Evolutionary conservation across 1,140 invertebrate species (phyloP).

Genomic region (Carcinoscorpius rotundicauda): DNA sequence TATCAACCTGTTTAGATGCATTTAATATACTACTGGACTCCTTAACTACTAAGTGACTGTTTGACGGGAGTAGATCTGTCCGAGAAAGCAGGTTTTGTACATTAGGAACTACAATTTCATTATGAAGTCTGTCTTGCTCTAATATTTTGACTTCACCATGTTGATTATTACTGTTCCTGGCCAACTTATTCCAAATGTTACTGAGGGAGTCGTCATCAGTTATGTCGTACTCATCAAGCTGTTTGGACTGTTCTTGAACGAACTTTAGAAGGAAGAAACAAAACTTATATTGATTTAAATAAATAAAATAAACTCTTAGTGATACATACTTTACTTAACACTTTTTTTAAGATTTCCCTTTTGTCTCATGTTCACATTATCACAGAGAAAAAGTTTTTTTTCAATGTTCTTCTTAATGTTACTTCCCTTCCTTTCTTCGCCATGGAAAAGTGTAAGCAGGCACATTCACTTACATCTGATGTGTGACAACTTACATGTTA

Average conservation of each 20-base stretch:
- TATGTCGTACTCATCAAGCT: constrained; percentile 15
- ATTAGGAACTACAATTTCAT: constrained; percentile 12
- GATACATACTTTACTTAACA: no score
- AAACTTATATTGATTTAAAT: no score
- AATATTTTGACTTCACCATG: constrained; percentile 12
- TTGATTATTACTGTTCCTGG: constrained; percentile 16
- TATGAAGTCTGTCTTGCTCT: constrained; percentile 9
- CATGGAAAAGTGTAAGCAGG: no score
- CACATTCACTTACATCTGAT: no score
- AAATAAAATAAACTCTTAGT: no score
- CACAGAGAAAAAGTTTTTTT: neutral
- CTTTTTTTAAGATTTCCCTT: neutral
- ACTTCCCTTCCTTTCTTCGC: no score
- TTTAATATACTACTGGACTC: neutral
- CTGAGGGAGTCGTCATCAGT: constrained; percentile 32
- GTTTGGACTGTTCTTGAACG: neutral
- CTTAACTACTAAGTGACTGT: constrained; percentile 25
- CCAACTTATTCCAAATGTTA: constrained; percentile 20
- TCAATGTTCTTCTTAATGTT: neutral
- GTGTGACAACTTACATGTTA: no score
- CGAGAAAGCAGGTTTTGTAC: constrained; percentile 2
- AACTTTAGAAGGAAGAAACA: neutral
- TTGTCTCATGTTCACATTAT: neutral
- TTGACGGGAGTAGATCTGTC: neutral
- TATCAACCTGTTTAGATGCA: no score